Conservation (phyloP, 1,140 invertebrate species). For the Mercenaria mercenaria region DNA sequence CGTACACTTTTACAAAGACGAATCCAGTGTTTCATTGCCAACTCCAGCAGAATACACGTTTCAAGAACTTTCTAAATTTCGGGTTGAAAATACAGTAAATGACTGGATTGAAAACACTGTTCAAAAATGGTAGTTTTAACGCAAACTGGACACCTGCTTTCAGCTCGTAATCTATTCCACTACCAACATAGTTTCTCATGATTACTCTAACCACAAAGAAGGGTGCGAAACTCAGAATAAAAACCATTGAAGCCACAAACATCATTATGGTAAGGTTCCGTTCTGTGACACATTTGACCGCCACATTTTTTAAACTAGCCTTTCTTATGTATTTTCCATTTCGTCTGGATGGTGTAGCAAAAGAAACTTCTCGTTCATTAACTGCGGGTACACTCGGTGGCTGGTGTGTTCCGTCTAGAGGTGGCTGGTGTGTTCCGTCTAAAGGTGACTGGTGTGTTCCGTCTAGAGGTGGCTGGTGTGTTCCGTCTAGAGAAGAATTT, state of each 20-base stretch:
- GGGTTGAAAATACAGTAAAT: conserved; percentile 50
- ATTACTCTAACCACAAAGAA: background rate
- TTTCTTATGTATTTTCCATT: no score
- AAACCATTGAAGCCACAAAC: background rate
- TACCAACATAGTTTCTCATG: background rate
- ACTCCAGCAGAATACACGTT: no score
- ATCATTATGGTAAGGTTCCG: conserved; percentile 18
- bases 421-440: no score
- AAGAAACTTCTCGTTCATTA: no score
- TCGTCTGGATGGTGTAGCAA: no score
- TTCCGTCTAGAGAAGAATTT: no score
- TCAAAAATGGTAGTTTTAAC: background rate
- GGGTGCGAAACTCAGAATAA: conserved; percentile 13
- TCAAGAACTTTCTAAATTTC: conserved; percentile 17
- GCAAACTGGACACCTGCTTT: background rate
- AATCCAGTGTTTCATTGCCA: no score
- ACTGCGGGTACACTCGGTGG: no score
- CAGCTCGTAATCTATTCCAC: background rate
- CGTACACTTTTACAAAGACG: no score
- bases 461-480: no score
- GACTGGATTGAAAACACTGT: conserved; percentile 5
- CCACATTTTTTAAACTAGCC: background rate
- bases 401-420: no score
- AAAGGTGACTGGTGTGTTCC: no score
- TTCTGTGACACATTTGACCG: background rate